These are phyloP conservation scores for Chaetura pelagica DNA, from an alignment of 2,113 vertebrate genomes.

Conservation along the genomic window DNA sequence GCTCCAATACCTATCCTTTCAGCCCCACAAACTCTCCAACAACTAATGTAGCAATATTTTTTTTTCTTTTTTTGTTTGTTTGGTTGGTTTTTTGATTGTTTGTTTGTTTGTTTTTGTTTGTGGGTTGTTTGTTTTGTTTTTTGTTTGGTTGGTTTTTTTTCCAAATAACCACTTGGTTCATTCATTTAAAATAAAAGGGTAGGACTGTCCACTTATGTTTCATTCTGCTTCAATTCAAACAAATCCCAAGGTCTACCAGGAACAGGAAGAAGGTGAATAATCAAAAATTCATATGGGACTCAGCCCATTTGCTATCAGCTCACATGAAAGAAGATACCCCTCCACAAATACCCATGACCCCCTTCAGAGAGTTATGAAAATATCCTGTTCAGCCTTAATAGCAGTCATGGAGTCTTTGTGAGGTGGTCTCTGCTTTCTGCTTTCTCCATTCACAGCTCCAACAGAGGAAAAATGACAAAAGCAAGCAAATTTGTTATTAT, in stretches of 20 bases:
- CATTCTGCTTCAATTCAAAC: background rate
- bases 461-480: background rate
- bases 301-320: background rate
- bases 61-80: background rate
- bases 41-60: background rate
- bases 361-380: background rate
- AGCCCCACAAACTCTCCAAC: background rate
- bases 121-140: too few relatives aligned
- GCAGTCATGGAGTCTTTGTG: background rate
- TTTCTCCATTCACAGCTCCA: background rate
- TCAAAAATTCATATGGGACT: background rate
- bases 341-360: background rate
- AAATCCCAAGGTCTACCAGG: background rate
- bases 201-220: background rate
- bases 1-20: background rate
- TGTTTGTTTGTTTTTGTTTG: too few relatives aligned
- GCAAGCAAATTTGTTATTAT: background rate
- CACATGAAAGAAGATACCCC: background rate
- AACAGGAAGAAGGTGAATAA: background rate
- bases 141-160: background rate
- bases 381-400: background rate
- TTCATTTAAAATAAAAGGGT: background rate
- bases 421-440: background rate
- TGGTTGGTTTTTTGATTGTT: background rate
- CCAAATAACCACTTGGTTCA: background rate